Percentiles rank a stretch among this genome's conserved stretches.
Evolutionary conservation across 2,797 vertebrate species (phyloP).

Genomic region (Cyclopterus lumpus): DNA sequence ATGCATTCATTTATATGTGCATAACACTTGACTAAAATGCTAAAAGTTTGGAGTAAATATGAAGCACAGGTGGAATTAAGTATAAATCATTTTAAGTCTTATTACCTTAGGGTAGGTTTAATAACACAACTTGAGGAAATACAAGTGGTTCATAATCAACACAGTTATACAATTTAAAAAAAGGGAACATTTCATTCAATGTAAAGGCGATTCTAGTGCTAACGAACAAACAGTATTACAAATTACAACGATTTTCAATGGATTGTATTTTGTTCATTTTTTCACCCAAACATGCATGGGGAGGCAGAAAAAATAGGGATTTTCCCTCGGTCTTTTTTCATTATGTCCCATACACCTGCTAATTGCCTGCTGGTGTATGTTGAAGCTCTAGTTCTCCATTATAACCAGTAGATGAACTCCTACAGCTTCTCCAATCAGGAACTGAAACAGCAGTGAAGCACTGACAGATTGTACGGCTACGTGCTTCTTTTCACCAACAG

Average conservation of each 20-base stretch:
- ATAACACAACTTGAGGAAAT: no score
- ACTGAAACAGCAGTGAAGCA: not conserved
- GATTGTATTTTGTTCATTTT: not conserved
- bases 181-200: not conserved
- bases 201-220: not conserved
- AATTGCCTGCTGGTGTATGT: slow-evolving; percentile 9
- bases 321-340: not conserved
- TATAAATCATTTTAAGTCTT: no score
- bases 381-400: not conserved
- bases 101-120: no score
- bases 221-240: not conserved
- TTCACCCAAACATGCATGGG: not conserved
- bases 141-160: no score
- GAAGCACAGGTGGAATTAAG: no score
- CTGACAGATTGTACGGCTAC: not conserved
- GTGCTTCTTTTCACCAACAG: not conserved
- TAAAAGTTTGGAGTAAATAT: no score
- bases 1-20: not conserved
- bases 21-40: no score
- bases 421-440: not conserved
- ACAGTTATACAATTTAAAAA: not conserved
- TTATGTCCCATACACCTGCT: slow-evolving; percentile 1
- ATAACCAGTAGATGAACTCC: not conserved
- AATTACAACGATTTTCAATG: not conserved
- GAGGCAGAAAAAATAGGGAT: not conserved